Evolutionary conservation across 2,113 vertebrate species (phyloP).

Genomic region (Megaceryle torquata): DNA sequence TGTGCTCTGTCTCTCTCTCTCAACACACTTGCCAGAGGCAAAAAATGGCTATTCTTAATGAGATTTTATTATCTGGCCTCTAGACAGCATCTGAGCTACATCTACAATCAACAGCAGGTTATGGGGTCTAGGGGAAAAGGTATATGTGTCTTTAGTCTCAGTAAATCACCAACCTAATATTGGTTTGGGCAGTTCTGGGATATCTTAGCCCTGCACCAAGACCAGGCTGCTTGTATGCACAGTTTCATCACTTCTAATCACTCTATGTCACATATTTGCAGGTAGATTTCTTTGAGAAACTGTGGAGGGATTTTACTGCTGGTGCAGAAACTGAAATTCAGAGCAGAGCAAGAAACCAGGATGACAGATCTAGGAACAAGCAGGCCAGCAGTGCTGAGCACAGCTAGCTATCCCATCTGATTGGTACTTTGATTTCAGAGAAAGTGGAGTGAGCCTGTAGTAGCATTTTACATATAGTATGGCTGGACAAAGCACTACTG

Average conservation of each 20-base stretch:
- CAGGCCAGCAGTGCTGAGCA: neutral
- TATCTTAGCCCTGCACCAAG: neutral
- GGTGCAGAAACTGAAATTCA: neutral
- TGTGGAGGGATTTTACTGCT: neutral
- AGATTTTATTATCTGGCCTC: neutral
- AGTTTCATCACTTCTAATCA: neutral
- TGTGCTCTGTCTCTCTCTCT: neutral
- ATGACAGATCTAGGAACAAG: neutral
- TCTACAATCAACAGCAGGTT: neutral
- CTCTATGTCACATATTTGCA: neutral
- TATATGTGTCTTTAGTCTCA: neutral
- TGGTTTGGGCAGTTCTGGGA: neutral
- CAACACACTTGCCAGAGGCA: neutral
- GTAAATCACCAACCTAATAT: neutral
- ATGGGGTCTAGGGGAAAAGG: neutral
- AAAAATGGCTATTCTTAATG: neutral
- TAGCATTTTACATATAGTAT: neutral
- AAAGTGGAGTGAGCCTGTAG: neutral
- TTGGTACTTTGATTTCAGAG: neutral
- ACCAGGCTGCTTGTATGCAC: neutral
- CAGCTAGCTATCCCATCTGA: neutral
- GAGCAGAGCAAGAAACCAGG: neutral
- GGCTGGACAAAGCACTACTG: neutral
- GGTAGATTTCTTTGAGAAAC: neutral
- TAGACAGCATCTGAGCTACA: neutral